phyloP scores from a whole-genome alignment of 30 jellyfish, hydroid and myxozoan species.

The Aurelia coerulea region DNA sequence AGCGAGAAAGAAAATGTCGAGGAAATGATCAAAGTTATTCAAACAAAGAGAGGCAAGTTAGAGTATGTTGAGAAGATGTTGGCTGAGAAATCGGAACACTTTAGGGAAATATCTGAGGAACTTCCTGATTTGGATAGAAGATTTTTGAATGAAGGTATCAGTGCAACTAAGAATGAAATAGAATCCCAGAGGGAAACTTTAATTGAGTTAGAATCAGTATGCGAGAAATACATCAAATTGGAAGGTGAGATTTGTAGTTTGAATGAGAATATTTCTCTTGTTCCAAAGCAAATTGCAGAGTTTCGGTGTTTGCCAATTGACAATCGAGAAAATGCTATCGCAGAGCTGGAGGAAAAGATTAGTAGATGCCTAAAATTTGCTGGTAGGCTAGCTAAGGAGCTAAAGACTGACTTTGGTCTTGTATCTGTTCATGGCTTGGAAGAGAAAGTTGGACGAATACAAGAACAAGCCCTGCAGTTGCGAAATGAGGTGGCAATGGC shows the following conservation, averaged over 20 bases:
- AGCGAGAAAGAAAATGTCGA: not conserved
- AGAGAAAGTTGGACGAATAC: not conserved
- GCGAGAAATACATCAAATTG: not conserved
- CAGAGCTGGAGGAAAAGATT: not conserved
- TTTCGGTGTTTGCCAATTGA: not conserved
- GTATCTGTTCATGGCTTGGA: not conserved
- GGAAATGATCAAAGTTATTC: not conserved
- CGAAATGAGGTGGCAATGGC: constrained; percentile 15
- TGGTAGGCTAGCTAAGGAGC: not conserved
- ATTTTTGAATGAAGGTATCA: not conserved
- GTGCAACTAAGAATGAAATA: not conserved
- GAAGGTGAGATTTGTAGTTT: not conserved
- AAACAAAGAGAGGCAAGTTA: not conserved
- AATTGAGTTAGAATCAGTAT: too few relatives aligned
- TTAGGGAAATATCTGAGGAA: not conserved
- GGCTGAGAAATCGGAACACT: not conserved
- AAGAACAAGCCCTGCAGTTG: not conserved
- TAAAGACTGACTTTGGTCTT: not conserved
- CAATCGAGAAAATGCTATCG: not conserved
- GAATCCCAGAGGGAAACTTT: not conserved
- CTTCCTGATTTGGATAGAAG: not conserved
- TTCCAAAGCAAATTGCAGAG: not conserved
- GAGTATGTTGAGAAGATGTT: not conserved
- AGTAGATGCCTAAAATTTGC: not conserved
- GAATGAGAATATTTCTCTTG: not conserved